Conservation (phyloP, 1,140 invertebrate genomes). For the Pachypsylla venusta region DNA sequence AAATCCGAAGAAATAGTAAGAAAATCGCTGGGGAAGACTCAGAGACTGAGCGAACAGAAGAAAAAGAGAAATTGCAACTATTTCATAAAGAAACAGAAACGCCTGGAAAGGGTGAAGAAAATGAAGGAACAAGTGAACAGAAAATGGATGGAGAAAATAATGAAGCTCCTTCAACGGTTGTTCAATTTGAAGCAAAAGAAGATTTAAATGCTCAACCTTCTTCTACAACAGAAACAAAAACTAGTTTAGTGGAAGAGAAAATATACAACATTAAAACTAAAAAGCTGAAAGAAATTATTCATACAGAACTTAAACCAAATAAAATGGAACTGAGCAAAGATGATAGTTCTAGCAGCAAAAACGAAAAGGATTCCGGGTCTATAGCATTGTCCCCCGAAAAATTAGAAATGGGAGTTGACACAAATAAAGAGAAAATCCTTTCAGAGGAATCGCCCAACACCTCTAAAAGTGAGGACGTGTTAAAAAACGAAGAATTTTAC, state of each 20-base stretch:
- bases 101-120: not conserved
- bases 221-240: too few species aligned
- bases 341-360: not conserved
- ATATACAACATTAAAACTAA: constrained; percentile 1
- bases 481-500: constrained; percentile 5
- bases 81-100: not conserved
- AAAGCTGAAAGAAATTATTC: constrained; percentile 1
- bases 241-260: not conserved
- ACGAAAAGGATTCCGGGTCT: too few species aligned
- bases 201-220: not conserved
- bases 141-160: not conserved
- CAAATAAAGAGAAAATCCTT: not conserved
- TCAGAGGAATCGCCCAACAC: not conserved
- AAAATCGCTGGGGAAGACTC: not conserved
- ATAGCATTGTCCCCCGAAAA: too few species aligned
- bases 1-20: not conserved
- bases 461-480: constrained; percentile 1
- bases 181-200: too few species aligned
- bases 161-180: too few species aligned
- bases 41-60: not conserved
- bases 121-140: constrained; percentile 1
- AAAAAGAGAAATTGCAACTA: not conserved
- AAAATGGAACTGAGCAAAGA: not conserved
- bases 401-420: too few species aligned
- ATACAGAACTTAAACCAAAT: not conserved